Base-by-base conservation (phyloP, 2,113 vertebrate species). In the Amia ocellicauda region DNA sequence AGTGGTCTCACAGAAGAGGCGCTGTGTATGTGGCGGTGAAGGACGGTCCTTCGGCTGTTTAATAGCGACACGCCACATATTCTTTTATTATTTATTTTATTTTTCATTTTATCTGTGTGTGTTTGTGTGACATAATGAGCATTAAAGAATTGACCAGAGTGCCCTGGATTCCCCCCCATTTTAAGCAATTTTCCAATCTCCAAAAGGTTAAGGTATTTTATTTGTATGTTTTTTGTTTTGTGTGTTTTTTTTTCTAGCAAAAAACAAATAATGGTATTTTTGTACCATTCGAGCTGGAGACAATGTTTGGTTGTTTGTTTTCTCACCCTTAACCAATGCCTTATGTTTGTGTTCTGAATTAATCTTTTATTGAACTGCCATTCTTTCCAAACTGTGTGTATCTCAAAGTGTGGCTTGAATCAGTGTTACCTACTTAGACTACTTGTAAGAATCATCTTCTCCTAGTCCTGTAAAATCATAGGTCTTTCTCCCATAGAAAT, bases 251-350 rank as follows among this genome's bases (percentile, higher is more conserved):
- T 45, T 31, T 19, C 19, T 20, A 31, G 27, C 23, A 36, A 36
- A 29, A 50, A 52, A 36, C 7, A 20, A 23, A 23, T 42, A 22
- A 59, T 42, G 16, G 40, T 20, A 42, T 7, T 59, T 59, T 23
- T 29, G 24, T 42, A 59, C 19, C 13, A 42, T 42, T 22, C 10
- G 14, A 24, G 9, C 28, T 17, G 19, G 11, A 17, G 23, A 49
- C 22, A 51, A 31, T 60, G 31, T 45, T 14, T n/a, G n/a, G n/a
- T n/a, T n/a, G n/a, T 43, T 45, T 45, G 22, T 4, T 62, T 55
- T 57, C 57, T 3, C 26, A 58, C 31, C 55, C 40, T 58, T 66
- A 7, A 58, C 22, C 54, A 51, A 58, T 58, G 54, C 63, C 63
- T 66, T 66, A 36, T 52, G 29, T 29, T 17, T 36, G 3, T 52